Base-by-base conservation (phyloP, 2,797 vertebrate genomes). In the Sebastes matsubarae region DNA sequence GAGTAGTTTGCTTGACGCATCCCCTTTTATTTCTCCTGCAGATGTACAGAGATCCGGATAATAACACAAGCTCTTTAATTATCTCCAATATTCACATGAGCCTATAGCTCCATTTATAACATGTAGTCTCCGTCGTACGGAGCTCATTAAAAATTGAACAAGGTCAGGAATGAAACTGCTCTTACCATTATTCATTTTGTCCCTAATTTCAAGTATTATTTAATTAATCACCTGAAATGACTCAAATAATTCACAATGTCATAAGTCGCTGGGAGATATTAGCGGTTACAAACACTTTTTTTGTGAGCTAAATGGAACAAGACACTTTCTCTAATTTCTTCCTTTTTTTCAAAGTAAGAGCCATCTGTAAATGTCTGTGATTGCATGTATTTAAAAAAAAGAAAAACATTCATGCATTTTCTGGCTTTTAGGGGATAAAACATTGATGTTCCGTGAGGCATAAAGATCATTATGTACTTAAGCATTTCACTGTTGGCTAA, bases 71-170 rank as follows among this genome's bases (percentile, higher is more conserved):
- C 87, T 89, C 84, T 88, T 91, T 94, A 94, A 95, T 95, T 94
- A 93, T 93, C 90, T 90, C 81, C 87, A 85, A 87, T 85, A 94
- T 93, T 96, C 93, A 89, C 91, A 91, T 29, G 85, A 93, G 90
- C 86, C 80, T 89, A 85, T 89, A 88, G 92, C 84, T 89, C 91
- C 91, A 93, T 95, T 95, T 95, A 93, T 95, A 90, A 94, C 89
- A 94, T 89, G 88, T 83, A 85, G 89, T 90, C 91, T 88, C 90
- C 85, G 79, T 91, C 81, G 77, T 89, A 91, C 89, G 80, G 88
- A 93, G 93, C 93, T 96, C 93, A 96, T 96, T 94, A 96, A 96
- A 94, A 95, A 96, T 96, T 95, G 74, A 96, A 87, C 93, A 93
- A 95, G 95, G 95, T 96, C 95, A 96, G 93, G 93, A 95, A 95